These are phyloP conservation scores for Drosophila guanche DNA, from an alignment of 1,140 invertebrate genomes.

Conservation along the genomic window DNA sequence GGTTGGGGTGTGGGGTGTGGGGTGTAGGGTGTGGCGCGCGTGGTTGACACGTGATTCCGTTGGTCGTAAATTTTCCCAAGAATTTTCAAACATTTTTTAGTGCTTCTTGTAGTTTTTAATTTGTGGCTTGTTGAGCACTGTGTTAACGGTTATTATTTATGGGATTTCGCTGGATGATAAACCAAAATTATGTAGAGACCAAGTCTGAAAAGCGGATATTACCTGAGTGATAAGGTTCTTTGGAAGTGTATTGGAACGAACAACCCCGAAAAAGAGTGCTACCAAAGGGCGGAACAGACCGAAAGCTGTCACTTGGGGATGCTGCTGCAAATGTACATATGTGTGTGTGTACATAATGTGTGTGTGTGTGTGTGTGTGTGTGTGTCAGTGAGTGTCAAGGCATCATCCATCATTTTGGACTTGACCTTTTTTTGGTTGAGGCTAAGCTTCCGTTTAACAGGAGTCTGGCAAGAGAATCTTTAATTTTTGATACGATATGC, in stretches of 20 bases:
- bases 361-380: slow-evolving; percentile 17
- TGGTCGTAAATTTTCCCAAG: slow-evolving; percentile 74
- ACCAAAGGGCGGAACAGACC: slow-evolving; percentile 40
- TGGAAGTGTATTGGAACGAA: slow-evolving; percentile 7
- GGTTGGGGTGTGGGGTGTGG: background rate
- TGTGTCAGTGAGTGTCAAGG: slow-evolving; percentile 60
- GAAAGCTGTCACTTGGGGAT: slow-evolving; percentile 77
- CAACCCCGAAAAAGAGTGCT: slow-evolving; percentile 30
- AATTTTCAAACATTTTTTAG: slow-evolving; percentile 62
- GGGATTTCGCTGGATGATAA: slow-evolving; percentile 51
- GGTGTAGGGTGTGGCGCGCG: slow-evolving; percentile 47
- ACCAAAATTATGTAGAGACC: slow-evolving; percentile 62
- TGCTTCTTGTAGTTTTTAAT: slow-evolving; percentile 82
- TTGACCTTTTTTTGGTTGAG: slow-evolving; percentile 76
- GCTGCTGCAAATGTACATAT: slow-evolving; percentile 56
- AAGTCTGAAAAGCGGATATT: slow-evolving; percentile 61
- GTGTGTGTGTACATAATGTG: slow-evolving; percentile 17
- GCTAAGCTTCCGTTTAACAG: slow-evolving; percentile 73
- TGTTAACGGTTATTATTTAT: slow-evolving; percentile 82
- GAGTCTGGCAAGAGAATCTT: slow-evolving; percentile 59
- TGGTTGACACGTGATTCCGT: slow-evolving; percentile 83
- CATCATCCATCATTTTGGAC: slow-evolving; percentile 83
- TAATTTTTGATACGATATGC: slow-evolving; percentile 69
- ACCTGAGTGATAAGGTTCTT: slow-evolving; percentile 44
- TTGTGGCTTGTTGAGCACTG: slow-evolving; percentile 79